Conservation (phyloP, 1,140 invertebrate genomes). For the Bombus difficillimus region DNA sequence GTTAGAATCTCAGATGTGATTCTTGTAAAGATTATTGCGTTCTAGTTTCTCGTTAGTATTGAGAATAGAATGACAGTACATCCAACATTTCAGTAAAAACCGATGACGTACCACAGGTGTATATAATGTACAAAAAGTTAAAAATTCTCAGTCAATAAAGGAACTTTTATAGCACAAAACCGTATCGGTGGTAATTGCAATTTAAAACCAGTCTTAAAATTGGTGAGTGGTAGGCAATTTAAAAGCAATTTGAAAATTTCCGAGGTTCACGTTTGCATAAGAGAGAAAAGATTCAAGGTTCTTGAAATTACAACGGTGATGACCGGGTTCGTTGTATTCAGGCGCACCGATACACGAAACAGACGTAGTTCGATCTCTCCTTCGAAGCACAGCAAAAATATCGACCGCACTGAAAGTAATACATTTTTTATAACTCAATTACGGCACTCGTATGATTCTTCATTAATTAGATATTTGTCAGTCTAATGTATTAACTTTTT, state of each 20-base stretch:
- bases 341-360: not conserved
- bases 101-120: too few relatives aligned
- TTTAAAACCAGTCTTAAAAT: too few relatives aligned
- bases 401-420: not conserved
- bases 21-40: too few relatives aligned
- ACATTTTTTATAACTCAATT: not conserved
- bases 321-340: constrained; percentile 16
- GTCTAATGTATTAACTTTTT: not conserved
- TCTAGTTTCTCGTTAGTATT: too few relatives aligned
- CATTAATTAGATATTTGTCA: not conserved
- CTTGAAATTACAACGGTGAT: constrained; percentile 33
- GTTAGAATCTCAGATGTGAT: too few relatives aligned
- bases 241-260: not conserved
- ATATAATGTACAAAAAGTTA: too few relatives aligned
- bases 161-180: too few relatives aligned
- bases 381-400: not conserved
- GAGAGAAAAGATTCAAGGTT: constrained; percentile 5
- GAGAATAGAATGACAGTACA: too few relatives aligned
- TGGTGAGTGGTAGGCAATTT: not conserved
- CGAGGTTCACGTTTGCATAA: not conserved
- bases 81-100: too few relatives aligned
- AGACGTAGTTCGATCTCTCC: not conserved
- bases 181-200: too few relatives aligned
- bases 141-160: too few relatives aligned
- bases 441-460: too few relatives aligned